Percentiles rank a stretch among this genome's conserved stretches.
phyloP scores from a whole-genome alignment of 2,113 vertebrate genomes.

The Dipodomys merriami region DNA sequence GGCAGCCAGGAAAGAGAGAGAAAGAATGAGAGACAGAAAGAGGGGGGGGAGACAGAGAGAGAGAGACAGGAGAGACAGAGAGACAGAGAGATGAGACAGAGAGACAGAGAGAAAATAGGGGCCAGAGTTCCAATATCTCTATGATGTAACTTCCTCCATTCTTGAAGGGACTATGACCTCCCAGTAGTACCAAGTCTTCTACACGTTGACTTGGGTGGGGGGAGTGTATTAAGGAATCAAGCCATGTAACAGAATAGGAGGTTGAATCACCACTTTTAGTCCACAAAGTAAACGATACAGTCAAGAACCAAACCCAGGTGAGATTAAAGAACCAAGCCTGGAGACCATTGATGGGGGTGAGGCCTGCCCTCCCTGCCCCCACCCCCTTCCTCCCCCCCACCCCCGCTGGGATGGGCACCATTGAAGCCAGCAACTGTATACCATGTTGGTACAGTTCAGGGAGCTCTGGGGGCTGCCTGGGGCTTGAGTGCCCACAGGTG shows the following conservation, averaged over 20 bases:
- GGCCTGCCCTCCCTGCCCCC: no score
- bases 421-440: background rate
- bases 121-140: background rate
- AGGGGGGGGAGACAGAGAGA: no score
- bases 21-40: no score
- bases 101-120: background rate
- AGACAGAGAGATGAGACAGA: background rate
- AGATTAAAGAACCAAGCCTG: background rate
- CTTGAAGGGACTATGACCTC: no score
- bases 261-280: background rate
- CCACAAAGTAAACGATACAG: background rate
- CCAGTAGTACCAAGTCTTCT: background rate
- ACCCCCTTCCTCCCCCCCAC: no score
- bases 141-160: background rate
- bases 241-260: background rate
- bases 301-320: background rate
- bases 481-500: background rate
- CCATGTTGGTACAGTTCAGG: background rate
- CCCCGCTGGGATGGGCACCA: background rate
- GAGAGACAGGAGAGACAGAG: no score
- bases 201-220: background rate
- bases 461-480: background rate
- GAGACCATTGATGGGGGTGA: accelerated
- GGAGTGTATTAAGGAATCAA: background rate
- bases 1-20: background rate